Base-by-base conservation (phyloP, 2,113 vertebrate species). In the Anas platyrhynchos region DNA sequence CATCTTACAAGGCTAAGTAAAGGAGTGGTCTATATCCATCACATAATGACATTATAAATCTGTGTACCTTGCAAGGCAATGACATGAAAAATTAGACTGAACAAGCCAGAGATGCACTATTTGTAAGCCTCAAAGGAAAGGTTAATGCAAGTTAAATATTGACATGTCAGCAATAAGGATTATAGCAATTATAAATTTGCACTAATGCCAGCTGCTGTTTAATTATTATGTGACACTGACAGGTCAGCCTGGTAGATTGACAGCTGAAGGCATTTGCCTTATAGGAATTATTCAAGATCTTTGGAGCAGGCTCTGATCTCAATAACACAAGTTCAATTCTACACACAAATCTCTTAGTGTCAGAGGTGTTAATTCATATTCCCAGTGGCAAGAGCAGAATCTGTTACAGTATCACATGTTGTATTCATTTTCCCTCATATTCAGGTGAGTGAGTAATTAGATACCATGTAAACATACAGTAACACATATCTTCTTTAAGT, bases 131-230 rank as follows among this genome's bases (percentile, higher is more conserved):
- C 97, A 96, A 96, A 98, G 95, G 96, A 98, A 98, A 98, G 98
- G 98, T 98, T 98, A 98, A 98, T 97, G 94, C 83, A 97, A 98
- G 98, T 98, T 98, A 98, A 98, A 98, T 98, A 98, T 98, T 98
- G 97, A 98, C 97, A 97, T 97, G 98, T 98, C 97, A 98, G 97
- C 96, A 97, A 97, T 98, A 97, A 97, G 95, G 97, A 97, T 97
- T 96, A 97, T 52, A 92, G 95, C 97, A 98, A 98, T 98, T 98
- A 98, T 97, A 98, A 97, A 97, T 97, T 97, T 96, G 91, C 73
- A 92, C 94, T 94, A 95, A 93, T 89, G 87, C 91, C n/a, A 88
- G 89, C 89, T 96, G 94, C 88, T 93, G 91, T 96, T 96, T 98
- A 97, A 97, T 97, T 97, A 96, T 95, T 92, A 72, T 92, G 81